phyloP scores from a whole-genome alignment of 2,113 vertebrate species.

The Xyliphius kryptos region DNA sequence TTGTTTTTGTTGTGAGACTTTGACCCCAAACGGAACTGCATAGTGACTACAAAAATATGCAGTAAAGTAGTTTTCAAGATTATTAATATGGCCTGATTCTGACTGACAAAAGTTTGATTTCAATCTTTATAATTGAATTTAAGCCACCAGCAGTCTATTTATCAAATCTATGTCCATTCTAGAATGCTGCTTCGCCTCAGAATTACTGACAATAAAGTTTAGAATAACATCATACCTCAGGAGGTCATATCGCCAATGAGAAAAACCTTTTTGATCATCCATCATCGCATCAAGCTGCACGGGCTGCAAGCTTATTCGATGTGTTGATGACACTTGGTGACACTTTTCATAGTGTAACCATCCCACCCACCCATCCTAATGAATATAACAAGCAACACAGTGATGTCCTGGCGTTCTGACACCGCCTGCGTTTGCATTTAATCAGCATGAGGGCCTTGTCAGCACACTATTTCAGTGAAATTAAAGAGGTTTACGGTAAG shows the following conservation, averaged over 20 bases:
- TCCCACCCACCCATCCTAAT: conserved; percentile 17
- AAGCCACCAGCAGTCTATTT: no score
- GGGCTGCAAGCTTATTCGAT: not conserved
- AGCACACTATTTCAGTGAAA: conserved; percentile 47
- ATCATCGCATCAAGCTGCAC: conserved; percentile 9
- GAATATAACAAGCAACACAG: conserved; percentile 26
- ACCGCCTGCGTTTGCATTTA: conserved; percentile 25
- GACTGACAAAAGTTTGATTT: no score
- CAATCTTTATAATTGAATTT: no score
- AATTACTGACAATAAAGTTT: conserved; percentile 13
- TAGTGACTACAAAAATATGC: no score
- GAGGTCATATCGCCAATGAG: conserved; percentile 2
- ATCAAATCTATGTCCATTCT: no score
- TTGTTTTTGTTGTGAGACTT: no score
- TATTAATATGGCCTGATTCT: no score
- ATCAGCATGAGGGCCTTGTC: conserved; percentile 46
- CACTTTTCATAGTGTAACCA: conserved; percentile 8
- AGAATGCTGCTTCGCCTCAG: not conserved
- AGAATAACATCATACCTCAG: conserved; percentile 16
- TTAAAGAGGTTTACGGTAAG: conserved; percentile 53
- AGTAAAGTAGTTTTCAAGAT: no score
- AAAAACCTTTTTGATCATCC: not conserved
- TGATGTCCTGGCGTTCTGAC: conserved; percentile 21
- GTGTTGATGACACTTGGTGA: conserved; percentile 3
- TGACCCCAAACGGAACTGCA: no score